Percentiles rank a stretch among this genome's conserved stretches.
Conservation (phyloP, 23 tunicate species). For the Phallusia fumigata region DNA sequence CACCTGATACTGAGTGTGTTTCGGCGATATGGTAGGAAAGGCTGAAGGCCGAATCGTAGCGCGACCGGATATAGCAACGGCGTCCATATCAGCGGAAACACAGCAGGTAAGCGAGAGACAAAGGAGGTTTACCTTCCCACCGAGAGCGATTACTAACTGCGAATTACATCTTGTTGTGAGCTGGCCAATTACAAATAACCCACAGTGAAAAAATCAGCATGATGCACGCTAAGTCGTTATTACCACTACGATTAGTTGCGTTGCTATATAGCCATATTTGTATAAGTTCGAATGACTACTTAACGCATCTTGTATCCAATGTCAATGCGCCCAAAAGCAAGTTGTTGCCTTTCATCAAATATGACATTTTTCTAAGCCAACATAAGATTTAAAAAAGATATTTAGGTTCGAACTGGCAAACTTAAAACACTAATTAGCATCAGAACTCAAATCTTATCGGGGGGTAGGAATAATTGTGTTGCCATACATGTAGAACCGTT, state of each 20-base stretch:
- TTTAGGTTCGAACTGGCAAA: too few species aligned
- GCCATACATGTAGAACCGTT: too few species aligned
- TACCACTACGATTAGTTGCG: neutral
- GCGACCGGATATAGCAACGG: neutral
- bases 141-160: neutral
- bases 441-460: too few species aligned
- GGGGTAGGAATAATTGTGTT: too few species aligned
- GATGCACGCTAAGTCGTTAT: neutral
- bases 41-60: neutral
- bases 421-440: too few species aligned
- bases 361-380: too few species aligned
- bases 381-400: too few species aligned
- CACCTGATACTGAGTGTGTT: neutral
- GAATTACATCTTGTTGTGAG: neutral
- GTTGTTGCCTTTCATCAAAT: neutral
- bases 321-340: neutral
- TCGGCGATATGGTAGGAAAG: neutral
- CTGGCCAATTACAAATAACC: conserved; percentile 4
- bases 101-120: neutral
- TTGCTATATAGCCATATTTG: neutral
- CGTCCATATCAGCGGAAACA: conserved; percentile 7
- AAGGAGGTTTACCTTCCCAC: conserved; percentile 10
- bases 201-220: neutral
- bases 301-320: too few species aligned
- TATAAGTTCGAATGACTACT: too few species aligned